A percentile compares a stretch with the other conserved stretches of the same genome.
Evolutionary conservation across 2,888 invertebrate species (phyloP).

Genomic region (Leptinotarsa rubiginosa): DNA sequence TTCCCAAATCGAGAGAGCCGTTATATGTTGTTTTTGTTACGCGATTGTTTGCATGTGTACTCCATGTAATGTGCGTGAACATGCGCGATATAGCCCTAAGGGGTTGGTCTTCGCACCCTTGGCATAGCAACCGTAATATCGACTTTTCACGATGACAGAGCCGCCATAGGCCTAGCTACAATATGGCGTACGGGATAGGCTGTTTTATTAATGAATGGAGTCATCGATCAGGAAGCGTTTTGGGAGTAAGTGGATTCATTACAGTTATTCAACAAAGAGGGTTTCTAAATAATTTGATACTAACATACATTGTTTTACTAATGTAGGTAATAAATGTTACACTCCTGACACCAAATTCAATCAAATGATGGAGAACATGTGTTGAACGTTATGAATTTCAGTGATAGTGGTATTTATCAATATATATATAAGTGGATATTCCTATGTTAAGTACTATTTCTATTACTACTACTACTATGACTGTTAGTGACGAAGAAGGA

Average conservation of each 20-base stretch:
- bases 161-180: constrained; percentile 48
- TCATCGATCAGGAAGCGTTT: neutral
- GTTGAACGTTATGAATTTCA: too few relatives aligned
- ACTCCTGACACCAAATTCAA: too few relatives aligned
- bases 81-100: constrained; percentile 53
- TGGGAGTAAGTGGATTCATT: neutral
- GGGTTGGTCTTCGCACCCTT: constrained; percentile 56
- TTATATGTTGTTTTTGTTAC: constrained; percentile 31
- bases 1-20: constrained; percentile 1
- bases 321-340: too few relatives aligned
- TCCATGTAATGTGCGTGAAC: constrained; percentile 51
- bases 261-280: too few relatives aligned
- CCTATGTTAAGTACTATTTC: too few relatives aligned
- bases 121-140: constrained; percentile 59
- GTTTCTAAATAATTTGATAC: too few relatives aligned
- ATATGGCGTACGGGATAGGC: constrained; percentile 50
- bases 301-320: too few relatives aligned
- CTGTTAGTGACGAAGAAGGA: too few relatives aligned
- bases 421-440: too few relatives aligned
- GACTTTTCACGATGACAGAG: constrained; percentile 58
- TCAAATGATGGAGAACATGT: too few relatives aligned
- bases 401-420: too few relatives aligned
- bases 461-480: too few relatives aligned
- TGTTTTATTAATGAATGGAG: neutral
- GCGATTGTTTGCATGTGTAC: constrained; percentile 47